Evolutionary conservation across 2,113 vertebrate genomes (phyloP).

Genomic region (Pseudopodoces humilis): DNA sequence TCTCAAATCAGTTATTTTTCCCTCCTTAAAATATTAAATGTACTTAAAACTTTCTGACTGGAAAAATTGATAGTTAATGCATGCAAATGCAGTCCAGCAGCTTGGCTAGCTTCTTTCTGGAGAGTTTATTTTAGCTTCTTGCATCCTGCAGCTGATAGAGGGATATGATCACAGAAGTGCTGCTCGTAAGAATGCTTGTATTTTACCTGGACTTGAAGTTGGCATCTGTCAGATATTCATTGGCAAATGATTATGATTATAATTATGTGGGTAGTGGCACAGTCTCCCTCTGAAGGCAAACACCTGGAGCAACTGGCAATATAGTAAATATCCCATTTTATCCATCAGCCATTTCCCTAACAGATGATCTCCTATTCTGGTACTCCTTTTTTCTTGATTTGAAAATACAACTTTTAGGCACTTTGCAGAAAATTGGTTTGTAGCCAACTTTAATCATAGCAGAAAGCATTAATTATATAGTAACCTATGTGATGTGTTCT

Average conservation of each 20-base stretch:
- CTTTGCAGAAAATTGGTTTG: background rate
- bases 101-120: background rate
- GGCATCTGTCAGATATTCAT: background rate
- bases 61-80: background rate
- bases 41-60: background rate
- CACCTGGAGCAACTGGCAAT: background rate
- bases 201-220: background rate
- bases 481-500: background rate
- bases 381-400: background rate
- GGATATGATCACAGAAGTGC: background rate
- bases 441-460: background rate
- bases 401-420: background rate
- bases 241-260: background rate
- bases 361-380: background rate
- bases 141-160: background rate
- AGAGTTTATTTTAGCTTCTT: background rate
- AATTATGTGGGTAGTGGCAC: background rate
- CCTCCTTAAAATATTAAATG: background rate
- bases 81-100: background rate
- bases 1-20: background rate
- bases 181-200: background rate
- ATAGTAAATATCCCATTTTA: background rate
- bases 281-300: background rate
- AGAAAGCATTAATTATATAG: background rate
- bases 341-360: background rate